These are phyloP conservation scores for Protomyctophum bolini DNA, from an alignment of 2,113 vertebrate genomes.

Conservation along the genomic window DNA sequence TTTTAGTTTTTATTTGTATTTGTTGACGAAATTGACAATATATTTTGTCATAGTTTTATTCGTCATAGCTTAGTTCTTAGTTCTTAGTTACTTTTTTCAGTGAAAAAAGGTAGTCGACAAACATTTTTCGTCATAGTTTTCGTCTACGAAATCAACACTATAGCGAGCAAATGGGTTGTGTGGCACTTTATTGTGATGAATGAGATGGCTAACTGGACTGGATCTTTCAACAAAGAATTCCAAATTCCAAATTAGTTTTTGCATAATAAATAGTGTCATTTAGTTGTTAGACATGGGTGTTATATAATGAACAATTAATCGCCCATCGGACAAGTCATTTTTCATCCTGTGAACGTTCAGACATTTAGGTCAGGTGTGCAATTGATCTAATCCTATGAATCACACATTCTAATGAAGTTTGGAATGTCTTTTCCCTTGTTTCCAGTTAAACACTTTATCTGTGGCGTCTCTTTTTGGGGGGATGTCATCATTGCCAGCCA, in stretches of 20 bases:
- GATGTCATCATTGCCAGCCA: no score
- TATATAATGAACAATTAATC: not conserved
- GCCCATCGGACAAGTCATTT: not conserved
- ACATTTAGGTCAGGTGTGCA: not conserved
- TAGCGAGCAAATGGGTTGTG: not conserved
- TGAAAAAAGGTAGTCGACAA: no score
- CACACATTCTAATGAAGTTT: not conserved
- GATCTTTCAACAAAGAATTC: not conserved
- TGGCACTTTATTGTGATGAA: not conserved
- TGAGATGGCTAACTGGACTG: not conserved
- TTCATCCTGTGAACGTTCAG: not conserved
- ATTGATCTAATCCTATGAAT: not conserved
- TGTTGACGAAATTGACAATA: no score
- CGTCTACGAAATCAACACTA: no score
- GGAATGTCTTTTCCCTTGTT: not conserved
- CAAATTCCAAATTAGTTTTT: not conserved
- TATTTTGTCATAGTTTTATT: no score
- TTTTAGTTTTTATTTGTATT: no score
- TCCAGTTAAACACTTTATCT: not conserved
- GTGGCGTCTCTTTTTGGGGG: no score
- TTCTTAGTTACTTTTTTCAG: no score
- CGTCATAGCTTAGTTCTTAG: no score
- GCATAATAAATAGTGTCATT: no score
- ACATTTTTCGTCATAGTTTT: no score
- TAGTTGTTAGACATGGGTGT: no score